Base-by-base conservation (phyloP, 1,140 invertebrate species). In the Rhopalosiphum padi region DNA sequence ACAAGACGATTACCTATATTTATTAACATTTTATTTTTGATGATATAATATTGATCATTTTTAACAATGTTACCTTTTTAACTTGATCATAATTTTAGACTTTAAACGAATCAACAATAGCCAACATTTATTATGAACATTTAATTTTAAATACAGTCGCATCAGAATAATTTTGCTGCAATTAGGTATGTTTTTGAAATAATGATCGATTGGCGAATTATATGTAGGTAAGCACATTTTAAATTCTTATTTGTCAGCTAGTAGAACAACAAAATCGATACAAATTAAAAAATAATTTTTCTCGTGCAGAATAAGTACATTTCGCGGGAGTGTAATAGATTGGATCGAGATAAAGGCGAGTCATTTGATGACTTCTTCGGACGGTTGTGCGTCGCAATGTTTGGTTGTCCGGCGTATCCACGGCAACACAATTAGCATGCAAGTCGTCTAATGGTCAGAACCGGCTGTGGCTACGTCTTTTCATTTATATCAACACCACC, bases 371-470 rank as follows among this genome's bases (percentile, higher is more conserved):
- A 86, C 48, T 53, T 43, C 77, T 93, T 93, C 46, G 25, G 11
- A 6, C 25, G 46, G 18, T 21, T 23, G 77, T n/a, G 11, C 48
- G 48, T 68, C 82, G 82, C 35, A 93, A 93, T 93, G 91, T 93
- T 93, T 93, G 91, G 91, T 93, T 51, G 91, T 41, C 82, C 91
- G 82, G 48, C 91, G 91, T 93, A 35, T 30, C 82, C 82, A 93
- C n/a, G 91, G 91, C 91, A 93, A 93, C 91, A 93, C 46, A 55
- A 93, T 93, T 93, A 53, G 91, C 91, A 93, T 93, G 48, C 82
- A 43, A 46, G 91, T 93, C 48, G 91, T 86, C 48, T 93, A 93
- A 93, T 93, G 77, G 82, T 55, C 91, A 93, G 35, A 53, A 93
- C 77, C 91, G 91, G 35, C 77, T 37, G 41, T 82, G 91, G 25